Evolutionary conservation across 2,797 vertebrate species (phyloP).

Genomic region (Mycteria americana): DNA sequence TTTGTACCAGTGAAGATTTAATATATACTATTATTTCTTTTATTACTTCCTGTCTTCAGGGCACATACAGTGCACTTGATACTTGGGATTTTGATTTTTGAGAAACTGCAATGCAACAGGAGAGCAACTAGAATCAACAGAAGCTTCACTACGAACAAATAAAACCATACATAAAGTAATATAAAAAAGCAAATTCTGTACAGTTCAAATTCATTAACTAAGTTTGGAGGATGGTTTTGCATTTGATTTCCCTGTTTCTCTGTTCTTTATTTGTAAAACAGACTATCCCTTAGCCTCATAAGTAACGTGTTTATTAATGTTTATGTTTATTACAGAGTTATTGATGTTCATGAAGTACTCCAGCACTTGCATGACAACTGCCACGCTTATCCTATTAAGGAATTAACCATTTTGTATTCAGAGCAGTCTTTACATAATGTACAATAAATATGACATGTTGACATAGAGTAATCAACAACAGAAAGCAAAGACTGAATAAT

Average conservation of each 20-base stretch:
- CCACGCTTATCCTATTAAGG: neutral
- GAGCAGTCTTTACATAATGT: neutral
- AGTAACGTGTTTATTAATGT: neutral
- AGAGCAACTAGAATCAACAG: neutral
- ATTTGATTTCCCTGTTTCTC: neutral
- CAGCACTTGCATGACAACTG: neutral
- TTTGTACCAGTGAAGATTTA: neutral
- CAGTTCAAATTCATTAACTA: neutral
- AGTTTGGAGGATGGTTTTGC: neutral
- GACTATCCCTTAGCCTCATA: neutral
- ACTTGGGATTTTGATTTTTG: neutral
- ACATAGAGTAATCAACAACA: neutral
- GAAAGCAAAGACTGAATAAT: neutral
- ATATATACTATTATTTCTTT: neutral
- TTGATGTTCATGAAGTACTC: neutral
- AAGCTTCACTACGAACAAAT: neutral
- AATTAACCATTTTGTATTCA: conserved; percentile 30
- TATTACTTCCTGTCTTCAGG: neutral
- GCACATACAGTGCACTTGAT: neutral
- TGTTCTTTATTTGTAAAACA: neutral
- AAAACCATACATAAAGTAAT: neutral
- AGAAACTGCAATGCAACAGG: neutral
- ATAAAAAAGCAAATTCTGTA: neutral
- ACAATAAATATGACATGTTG: neutral
- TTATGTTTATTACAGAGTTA: neutral